Conservation (phyloP, 2,888 invertebrate species). For the Lithophane ornitopus region DNA sequence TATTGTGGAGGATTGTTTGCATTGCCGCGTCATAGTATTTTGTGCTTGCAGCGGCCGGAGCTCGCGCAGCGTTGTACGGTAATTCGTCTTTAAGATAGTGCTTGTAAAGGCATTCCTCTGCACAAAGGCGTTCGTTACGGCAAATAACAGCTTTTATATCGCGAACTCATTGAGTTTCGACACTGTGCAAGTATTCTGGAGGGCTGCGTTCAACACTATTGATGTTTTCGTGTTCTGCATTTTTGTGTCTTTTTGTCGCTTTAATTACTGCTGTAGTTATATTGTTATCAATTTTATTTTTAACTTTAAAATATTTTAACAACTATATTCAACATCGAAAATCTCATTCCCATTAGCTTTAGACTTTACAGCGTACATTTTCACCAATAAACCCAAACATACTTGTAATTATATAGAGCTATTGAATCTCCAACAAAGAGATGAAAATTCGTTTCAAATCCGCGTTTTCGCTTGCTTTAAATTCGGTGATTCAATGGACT, state of each 20-base stretch:
- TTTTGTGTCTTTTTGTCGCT: conserved; percentile 29
- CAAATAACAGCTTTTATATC: conserved; percentile 77
- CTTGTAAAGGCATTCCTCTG: conserved; percentile 66
- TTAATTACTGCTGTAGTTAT: conserved; percentile 1
- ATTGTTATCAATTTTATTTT: not conserved
- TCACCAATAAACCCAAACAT: conserved; percentile 56
- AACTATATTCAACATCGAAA: not conserved
- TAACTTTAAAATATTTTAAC: not conserved
- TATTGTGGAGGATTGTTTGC: conserved; percentile 65
- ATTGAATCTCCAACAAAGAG: conserved; percentile 67
- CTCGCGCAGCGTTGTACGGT: conserved; percentile 69
- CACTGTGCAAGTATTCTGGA: conserved; percentile 66
- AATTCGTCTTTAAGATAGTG: conserved; percentile 70
- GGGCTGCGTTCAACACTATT: conserved; percentile 50
- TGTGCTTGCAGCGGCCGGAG: conserved; percentile 51
- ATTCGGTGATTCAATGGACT: conserved; percentile 87
- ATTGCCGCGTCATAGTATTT: conserved; percentile 66
- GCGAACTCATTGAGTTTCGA: conserved; percentile 71
- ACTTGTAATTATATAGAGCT: conserved; percentile 62
- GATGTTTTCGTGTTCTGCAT: conserved; percentile 43
- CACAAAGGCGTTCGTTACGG: conserved; percentile 78
- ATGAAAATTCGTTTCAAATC: conserved; percentile 69
- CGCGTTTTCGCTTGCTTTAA: conserved; percentile 77
- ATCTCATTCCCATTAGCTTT: conserved; percentile 24
- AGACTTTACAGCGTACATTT: conserved; percentile 34